Evolutionary conservation across 2,888 invertebrate genomes (phyloP).

Genomic region (Ariolimax columbianus): DNA sequence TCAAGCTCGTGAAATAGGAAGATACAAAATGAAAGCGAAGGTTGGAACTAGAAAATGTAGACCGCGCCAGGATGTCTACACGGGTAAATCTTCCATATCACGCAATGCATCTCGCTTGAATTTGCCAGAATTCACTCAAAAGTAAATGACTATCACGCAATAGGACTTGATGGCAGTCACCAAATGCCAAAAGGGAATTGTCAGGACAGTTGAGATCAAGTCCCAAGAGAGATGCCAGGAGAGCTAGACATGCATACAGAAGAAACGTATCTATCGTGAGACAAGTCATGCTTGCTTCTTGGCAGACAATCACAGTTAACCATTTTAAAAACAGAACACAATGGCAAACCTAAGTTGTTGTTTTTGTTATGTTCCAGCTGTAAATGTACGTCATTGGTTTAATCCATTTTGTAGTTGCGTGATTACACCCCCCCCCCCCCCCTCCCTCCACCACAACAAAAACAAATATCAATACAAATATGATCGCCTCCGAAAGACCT

Average conservation of each 20-base stretch:
- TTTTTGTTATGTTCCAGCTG: too few relatives aligned
- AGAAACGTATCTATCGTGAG: constrained; percentile 1
- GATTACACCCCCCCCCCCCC: too few relatives aligned
- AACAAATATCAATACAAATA: too few relatives aligned
- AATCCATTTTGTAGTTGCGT: too few relatives aligned
- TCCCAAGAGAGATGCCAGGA: neutral
- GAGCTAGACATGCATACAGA: neutral
- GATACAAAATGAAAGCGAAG: constrained; percentile 13
- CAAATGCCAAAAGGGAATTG: constrained; percentile 9
- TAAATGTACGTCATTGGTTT: too few relatives aligned
- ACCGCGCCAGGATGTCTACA: constrained; percentile 19
- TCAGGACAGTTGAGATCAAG: neutral
- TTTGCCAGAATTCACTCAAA: neutral
- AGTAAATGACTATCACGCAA: constrained; percentile 17
- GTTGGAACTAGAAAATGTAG: neutral
- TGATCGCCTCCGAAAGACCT: too few relatives aligned
- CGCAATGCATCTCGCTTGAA: constrained; percentile 3
- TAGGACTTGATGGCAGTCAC: constrained; percentile 9
- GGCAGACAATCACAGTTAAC: neutral
- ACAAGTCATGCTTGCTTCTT: neutral
- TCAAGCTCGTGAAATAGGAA: neutral
- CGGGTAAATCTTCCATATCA: constrained; percentile 8
- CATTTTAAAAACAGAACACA: neutral
- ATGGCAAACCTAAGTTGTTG: too few relatives aligned
- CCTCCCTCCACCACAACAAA: too few relatives aligned